phyloP scores from a whole-genome alignment of 2,888 invertebrate genomes.

The Drosophila seclusa region DNA sequence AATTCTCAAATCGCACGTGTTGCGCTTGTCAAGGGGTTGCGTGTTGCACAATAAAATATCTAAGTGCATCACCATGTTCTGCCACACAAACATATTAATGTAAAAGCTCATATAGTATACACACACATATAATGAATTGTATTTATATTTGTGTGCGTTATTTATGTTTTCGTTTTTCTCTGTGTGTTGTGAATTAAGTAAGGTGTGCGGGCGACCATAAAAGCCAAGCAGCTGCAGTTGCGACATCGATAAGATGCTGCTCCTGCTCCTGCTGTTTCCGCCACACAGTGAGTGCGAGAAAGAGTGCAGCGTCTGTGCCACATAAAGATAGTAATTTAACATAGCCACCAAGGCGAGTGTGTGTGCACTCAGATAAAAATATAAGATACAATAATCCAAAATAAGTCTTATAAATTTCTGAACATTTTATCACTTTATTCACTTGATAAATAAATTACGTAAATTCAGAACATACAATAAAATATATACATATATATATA shows the following conservation, averaged over 20 bases:
- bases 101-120: slow-evolving; percentile 2
- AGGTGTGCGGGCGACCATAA: slow-evolving; percentile 56
- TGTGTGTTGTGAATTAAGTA: slow-evolving; percentile 49
- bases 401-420: not conserved
- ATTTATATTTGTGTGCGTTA: slow-evolving; percentile 11
- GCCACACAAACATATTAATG: slow-evolving; percentile 26
- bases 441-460: not conserved
- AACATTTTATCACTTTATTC: not conserved
- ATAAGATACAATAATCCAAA: not conserved
- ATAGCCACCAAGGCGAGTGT: slow-evolving; percentile 49
- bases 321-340: slow-evolving; percentile 59
- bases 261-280: slow-evolving; percentile 12
- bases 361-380: slow-evolving; percentile 1
- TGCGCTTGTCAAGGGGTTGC: slow-evolving; percentile 72
- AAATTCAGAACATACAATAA: not conserved
- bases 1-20: slow-evolving; percentile 76
- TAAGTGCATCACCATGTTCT: slow-evolving; percentile 73
- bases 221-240: slow-evolving; percentile 32
- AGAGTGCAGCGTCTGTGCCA: slow-evolving; percentile 47
- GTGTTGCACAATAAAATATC: slow-evolving; percentile 66
- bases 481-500: not conserved
- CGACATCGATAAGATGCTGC: slow-evolving; percentile 58
- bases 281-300: slow-evolving; percentile 11
- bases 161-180: slow-evolving; percentile 37
- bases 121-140: not conserved